phyloP scores from a whole-genome alignment of 2,888 invertebrate genomes.

The Pristionchus japonicus region DNA sequence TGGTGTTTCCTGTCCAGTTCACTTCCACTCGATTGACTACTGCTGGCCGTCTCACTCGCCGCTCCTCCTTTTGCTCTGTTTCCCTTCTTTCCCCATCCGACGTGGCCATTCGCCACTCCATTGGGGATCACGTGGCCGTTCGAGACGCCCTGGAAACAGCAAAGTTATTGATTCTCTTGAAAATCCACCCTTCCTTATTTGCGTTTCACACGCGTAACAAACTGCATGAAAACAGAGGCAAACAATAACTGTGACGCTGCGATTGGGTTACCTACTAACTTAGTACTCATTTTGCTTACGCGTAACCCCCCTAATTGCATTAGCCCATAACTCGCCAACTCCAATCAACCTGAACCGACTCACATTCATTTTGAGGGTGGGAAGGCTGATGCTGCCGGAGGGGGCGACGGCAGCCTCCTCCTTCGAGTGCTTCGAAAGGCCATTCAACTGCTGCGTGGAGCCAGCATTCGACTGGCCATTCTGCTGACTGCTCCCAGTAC shows the following conservation, averaged over 20 bases:
- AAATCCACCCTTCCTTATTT: no score
- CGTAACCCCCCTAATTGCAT: no score
- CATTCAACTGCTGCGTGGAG: background rate
- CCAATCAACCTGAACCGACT: background rate
- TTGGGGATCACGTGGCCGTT: background rate
- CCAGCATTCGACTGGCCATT: background rate
- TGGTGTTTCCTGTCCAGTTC: background rate
- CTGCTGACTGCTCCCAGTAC: background rate
- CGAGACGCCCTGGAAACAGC: background rate
- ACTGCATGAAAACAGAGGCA: no score
- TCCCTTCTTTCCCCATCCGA: background rate
- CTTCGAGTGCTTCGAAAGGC: background rate
- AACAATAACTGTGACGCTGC: no score
- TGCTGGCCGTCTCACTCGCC: slow-evolving; percentile 17
- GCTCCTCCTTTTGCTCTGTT: background rate
- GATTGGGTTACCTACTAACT: no score
- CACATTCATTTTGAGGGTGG: background rate
- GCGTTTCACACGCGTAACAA: no score
- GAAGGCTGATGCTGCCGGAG: background rate
- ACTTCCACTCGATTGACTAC: slow-evolving; percentile 8
- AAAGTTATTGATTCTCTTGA: no score
- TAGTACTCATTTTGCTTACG: no score
- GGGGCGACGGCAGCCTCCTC: background rate
- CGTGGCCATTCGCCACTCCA: background rate
- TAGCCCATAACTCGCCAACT: no score